Conservation (phyloP, 2,888 invertebrate genomes). For the Ellobium chinense region DNA sequence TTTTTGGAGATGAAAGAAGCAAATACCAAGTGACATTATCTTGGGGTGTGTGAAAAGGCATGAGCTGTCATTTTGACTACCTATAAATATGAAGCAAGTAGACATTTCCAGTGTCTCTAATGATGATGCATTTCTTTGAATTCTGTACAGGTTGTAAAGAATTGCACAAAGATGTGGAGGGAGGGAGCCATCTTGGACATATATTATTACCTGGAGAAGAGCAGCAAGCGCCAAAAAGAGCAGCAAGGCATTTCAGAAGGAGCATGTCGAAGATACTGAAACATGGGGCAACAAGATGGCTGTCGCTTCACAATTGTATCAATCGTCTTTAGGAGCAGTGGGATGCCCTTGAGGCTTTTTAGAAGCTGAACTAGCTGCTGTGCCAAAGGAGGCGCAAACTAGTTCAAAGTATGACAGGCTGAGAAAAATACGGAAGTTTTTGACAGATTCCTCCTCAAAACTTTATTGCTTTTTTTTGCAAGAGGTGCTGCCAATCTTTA, state of each 20-base stretch:
- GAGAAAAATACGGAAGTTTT: background rate
- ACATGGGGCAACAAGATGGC: conserved; percentile 35
- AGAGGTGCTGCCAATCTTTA: background rate
- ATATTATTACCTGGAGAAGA: conserved; percentile 44
- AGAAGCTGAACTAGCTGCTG: background rate
- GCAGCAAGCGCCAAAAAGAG: conserved; percentile 27
- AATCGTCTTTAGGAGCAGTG: background rate
- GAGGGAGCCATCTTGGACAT: conserved; percentile 45
- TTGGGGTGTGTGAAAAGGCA: background rate
- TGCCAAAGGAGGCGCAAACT: background rate
- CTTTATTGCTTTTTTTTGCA: background rate
- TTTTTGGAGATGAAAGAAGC: background rate
- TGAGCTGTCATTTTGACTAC: background rate
- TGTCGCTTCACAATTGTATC: background rate
- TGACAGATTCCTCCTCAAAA: background rate
- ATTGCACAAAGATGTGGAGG: conserved; percentile 14
- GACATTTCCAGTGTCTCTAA: background rate
- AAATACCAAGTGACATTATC: background rate
- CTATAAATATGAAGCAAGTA: conserved; percentile 4
- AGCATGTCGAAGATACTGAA: conserved; percentile 26
- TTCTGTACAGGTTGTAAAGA: background rate
- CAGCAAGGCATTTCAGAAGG: conserved; percentile 16
- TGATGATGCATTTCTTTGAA: background rate
- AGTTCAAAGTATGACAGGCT: background rate
- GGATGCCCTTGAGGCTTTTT: conserved; percentile 17